Percentiles rank a stretch among this genome's conserved stretches.
Evolutionary conservation across 2,888 invertebrate species (phyloP).

Genomic region (Parnassius smintheus): DNA sequence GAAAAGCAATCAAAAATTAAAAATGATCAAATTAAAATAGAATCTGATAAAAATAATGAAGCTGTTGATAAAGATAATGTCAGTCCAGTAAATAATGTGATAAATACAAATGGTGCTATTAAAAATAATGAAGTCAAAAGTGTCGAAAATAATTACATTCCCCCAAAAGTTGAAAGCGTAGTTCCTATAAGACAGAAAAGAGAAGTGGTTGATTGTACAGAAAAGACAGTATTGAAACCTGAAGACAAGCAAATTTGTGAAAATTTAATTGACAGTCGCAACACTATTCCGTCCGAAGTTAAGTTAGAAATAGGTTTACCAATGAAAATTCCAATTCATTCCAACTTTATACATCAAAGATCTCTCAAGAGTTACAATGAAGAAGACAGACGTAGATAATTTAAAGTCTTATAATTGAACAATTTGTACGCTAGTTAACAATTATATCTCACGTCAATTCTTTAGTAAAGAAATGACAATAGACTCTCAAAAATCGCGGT

Average conservation of each 20-base stretch:
- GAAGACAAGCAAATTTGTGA: slow-evolving; percentile 60
- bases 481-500: no score
- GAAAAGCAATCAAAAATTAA: slow-evolving; percentile 22
- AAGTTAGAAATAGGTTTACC: slow-evolving; percentile 50
- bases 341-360: slow-evolving; percentile 48
- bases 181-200: slow-evolving; percentile 51
- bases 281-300: slow-evolving; percentile 45
- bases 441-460: no score
- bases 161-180: slow-evolving; percentile 4
- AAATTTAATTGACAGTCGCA: slow-evolving; percentile 37
- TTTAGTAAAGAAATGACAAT: no score
- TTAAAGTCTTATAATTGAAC: not conserved
- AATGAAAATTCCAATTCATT: slow-evolving; percentile 47
- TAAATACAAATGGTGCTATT: slow-evolving; percentile 31
- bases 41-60: slow-evolving; percentile 26
- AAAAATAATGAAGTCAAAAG: slow-evolving; percentile 27
- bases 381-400: slow-evolving; percentile 42
- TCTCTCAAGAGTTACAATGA: slow-evolving; percentile 60
- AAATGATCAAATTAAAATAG: slow-evolving; percentile 26
- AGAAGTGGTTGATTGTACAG: slow-evolving; percentile 60
- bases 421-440: not conserved
- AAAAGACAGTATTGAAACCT: slow-evolving; percentile 44
- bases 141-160: slow-evolving; percentile 21
- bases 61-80: slow-evolving; percentile 27
- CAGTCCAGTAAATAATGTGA: slow-evolving; percentile 30